Evolutionary conservation across 2,888 invertebrate species (phyloP).

Genomic region (Torymus aiolomorphi): DNA sequence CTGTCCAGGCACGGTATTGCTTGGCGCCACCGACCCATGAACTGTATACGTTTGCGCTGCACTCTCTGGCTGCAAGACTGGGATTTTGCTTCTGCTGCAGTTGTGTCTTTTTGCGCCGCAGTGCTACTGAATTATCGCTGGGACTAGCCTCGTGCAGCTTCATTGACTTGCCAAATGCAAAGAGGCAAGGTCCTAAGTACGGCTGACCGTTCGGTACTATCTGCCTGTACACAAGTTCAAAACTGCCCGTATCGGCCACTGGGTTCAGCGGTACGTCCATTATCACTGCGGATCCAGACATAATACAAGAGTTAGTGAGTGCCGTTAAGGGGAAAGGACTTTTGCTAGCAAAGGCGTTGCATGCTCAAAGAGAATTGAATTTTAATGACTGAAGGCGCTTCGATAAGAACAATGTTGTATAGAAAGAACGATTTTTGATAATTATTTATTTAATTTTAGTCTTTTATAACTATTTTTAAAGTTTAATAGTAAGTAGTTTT

Average conservation of each 20-base stretch:
- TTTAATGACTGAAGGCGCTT: too few relatives aligned
- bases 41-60: background rate
- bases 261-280: constrained; percentile 84
- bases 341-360: background rate
- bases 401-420: too few relatives aligned
- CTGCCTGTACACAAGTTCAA: constrained; percentile 87
- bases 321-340: background rate
- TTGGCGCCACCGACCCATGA: constrained; percentile 53
- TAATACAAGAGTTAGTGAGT: background rate
- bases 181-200: constrained; percentile 84
- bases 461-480: too few relatives aligned
- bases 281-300: constrained; percentile 80
- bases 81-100: too few relatives aligned
- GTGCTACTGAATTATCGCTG: too few relatives aligned
- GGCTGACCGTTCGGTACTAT: constrained; percentile 83
- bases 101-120: too few relatives aligned
- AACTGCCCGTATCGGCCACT: constrained; percentile 87
- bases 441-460: too few relatives aligned
- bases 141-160: constrained; percentile 35
- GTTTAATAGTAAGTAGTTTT: too few relatives aligned
- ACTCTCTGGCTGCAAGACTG: background rate
- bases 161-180: constrained; percentile 79
- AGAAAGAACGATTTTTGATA: too few relatives aligned
- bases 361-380: too few relatives aligned
- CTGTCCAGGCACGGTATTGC: constrained; percentile 66